Evolutionary conservation across 2,797 vertebrate genomes (phyloP).

Genomic region (Synanceia verrucosa): DNA sequence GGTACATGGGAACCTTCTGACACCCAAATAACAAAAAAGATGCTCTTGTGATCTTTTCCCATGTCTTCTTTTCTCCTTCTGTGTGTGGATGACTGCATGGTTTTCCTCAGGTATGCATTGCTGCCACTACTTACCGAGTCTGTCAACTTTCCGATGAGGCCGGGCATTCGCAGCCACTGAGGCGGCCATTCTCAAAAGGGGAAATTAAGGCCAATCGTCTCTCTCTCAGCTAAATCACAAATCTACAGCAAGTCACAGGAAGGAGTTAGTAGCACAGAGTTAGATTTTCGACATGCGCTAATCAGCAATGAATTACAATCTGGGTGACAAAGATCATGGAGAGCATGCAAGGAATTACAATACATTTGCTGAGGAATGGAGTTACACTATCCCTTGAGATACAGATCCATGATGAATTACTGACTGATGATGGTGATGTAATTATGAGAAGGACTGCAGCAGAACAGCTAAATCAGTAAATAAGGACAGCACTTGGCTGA

Average conservation of each 20-base stretch:
- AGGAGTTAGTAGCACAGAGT: conserved; percentile 87
- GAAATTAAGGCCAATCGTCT: conserved; percentile 87
- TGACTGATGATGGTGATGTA: background rate
- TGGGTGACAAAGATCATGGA: conserved; percentile 25
- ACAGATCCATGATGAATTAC: conserved; percentile 6
- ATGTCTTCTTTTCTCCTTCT: background rate
- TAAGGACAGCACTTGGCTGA: background rate
- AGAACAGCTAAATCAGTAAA: background rate
- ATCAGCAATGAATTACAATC: conserved; percentile 86
- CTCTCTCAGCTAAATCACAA: conserved; percentile 91
- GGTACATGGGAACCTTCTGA: background rate
- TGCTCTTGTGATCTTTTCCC: background rate
- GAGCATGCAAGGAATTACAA: conserved; percentile 57
- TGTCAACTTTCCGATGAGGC: conserved; percentile 80
- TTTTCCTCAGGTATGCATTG: conserved; percentile 7
- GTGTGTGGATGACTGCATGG: background rate
- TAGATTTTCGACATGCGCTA: conserved; percentile 76
- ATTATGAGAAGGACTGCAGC: background rate
- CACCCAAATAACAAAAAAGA: background rate
- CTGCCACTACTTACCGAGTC: conserved; percentile 89
- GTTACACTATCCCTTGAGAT: background rate
- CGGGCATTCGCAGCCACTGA: conserved; percentile 78
- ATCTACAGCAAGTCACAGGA: conserved; percentile 90
- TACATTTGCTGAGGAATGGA: conserved; percentile 13
- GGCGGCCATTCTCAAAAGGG: conserved; percentile 91